Base-by-base conservation (phyloP, 1,140 invertebrate species). In the Drosophila kanapiae region DNA sequence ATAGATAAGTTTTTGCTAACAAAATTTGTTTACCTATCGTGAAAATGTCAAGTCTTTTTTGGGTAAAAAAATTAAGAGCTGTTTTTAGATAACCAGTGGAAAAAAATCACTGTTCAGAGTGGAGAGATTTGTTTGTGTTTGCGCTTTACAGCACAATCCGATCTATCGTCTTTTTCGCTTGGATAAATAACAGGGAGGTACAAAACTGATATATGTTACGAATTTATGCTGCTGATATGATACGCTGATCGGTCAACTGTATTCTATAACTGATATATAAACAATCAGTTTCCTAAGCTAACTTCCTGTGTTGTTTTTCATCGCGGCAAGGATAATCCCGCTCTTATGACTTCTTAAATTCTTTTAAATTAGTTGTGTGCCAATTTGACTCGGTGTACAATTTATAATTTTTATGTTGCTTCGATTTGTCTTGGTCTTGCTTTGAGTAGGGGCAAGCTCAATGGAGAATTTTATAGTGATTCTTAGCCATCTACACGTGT, bases 401-500 rank as follows among this genome's bases (percentile, higher is more conserved):
- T 16, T 11, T 48, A 27, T 3, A 27, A 14, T 10, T 49, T 23
- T 54, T 16, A 18, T 35, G 4, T 53, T 5, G 11, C 31, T 13
- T 13, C 6, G 2, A 53, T 53, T 53, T n/a, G 11, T 4, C 4
- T 4, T 54, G 16, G 31, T 43, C n/a, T 27, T 4, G 14, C n/a
- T 29, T 13, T 40, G 16, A 16, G 10, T 16, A n/a, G 31, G 27
- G 11, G 13, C n/a, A 63, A 59, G n/a, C 10, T 53, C 35, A 18
- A 53, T 18, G 49, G 16, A 4, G 16, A 9, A 10, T 43, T 18
- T 27, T 68, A 49, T 33, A 45, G 43, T 67, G 43, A 68, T 51
- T 68, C 29, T 27, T 33, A 49, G n/a, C 14, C 16, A 67, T 23
- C 35, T 29, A 37, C 47, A 54, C 38, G 65, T 64, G 40, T 42